Conservation (phyloP, 1,140 invertebrate genomes). For the Tetramorium simillimum region DNA sequence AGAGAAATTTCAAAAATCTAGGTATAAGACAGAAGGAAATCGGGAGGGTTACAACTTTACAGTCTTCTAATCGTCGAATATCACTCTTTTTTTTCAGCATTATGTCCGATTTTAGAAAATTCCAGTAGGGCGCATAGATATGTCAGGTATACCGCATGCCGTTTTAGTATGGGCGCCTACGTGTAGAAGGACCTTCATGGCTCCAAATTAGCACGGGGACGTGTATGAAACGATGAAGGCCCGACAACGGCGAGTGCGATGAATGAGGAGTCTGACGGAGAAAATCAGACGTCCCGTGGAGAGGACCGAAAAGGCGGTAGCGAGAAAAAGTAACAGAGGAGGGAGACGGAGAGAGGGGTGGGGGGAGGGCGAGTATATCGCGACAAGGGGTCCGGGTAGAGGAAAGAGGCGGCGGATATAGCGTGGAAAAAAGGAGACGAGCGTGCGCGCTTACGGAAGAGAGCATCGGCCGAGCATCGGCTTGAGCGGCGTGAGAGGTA, state of each 20-base stretch:
- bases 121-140: slow-evolving; percentile 68
- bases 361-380: slow-evolving; percentile 28
- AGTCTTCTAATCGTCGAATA: not conserved
- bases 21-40: not conserved
- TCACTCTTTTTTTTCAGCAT: not conserved
- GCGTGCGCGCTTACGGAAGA: slow-evolving; percentile 78
- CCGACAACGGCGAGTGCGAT: slow-evolving; percentile 25
- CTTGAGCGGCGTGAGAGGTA: slow-evolving; percentile 59
- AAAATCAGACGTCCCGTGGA: slow-evolving; percentile 54
- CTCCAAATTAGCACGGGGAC: slow-evolving; percentile 27
- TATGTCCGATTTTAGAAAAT: slow-evolving; percentile 69
- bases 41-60: not conserved
- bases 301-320: slow-evolving; percentile 61
- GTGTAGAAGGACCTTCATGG: slow-evolving; percentile 43
- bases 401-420: slow-evolving; percentile 64
- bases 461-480: slow-evolving; percentile 79
- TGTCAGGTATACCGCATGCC: slow-evolving; percentile 66
- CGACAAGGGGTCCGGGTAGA: slow-evolving; percentile 31
- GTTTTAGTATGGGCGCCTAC: slow-evolving; percentile 68
- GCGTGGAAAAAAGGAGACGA: slow-evolving; percentile 72
- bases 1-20: not conserved
- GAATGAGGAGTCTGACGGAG: slow-evolving; percentile 42
- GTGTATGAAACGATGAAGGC: slow-evolving; percentile 51
- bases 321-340: slow-evolving; percentile 27
- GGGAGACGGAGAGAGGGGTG: slow-evolving; percentile 17